Conservation (phyloP, 2,888 invertebrate species). For the Drosophila diplacantha region DNA sequence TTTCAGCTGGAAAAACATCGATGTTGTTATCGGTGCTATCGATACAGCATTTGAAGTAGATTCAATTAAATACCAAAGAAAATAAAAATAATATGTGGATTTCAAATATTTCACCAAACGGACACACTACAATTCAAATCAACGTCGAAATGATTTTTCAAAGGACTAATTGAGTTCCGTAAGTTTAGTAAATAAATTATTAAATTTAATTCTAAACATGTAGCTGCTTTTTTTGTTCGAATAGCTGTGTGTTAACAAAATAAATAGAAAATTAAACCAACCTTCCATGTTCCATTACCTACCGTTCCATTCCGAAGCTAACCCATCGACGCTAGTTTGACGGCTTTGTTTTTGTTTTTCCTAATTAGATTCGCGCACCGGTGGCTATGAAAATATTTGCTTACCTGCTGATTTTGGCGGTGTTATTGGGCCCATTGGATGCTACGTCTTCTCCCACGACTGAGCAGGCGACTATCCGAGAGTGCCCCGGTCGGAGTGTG, state of each 20-base stretch:
- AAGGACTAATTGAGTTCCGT: too few relatives aligned
- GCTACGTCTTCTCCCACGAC: constrained; percentile 9
- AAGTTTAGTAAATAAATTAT: too few relatives aligned
- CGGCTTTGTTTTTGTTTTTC: constrained; percentile 16
- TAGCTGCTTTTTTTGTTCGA: not conserved
- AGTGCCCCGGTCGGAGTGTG: constrained; percentile 67
- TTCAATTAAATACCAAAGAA: not conserved
- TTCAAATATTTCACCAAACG: too few relatives aligned
- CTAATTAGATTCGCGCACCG: constrained; percentile 31
- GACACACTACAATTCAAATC: too few relatives aligned
- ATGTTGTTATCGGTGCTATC: not conserved
- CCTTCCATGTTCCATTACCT: not conserved
- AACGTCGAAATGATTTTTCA: too few relatives aligned
- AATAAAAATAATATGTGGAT: not conserved
- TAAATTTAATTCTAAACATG: not conserved
- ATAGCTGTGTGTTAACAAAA: too few relatives aligned
- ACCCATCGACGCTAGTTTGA: not conserved
- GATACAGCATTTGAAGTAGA: not conserved
- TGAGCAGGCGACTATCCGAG: constrained; percentile 30
- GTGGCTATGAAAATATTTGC: constrained; percentile 25
- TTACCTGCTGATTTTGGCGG: constrained; percentile 12
- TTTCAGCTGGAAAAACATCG: constrained; percentile 23
- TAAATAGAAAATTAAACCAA: too few relatives aligned
- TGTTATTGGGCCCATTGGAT: not conserved
- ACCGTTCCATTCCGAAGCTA: not conserved